Base-by-base conservation (phyloP, 2,113 vertebrate genomes). In the Odontophorus gujanensis region DNA sequence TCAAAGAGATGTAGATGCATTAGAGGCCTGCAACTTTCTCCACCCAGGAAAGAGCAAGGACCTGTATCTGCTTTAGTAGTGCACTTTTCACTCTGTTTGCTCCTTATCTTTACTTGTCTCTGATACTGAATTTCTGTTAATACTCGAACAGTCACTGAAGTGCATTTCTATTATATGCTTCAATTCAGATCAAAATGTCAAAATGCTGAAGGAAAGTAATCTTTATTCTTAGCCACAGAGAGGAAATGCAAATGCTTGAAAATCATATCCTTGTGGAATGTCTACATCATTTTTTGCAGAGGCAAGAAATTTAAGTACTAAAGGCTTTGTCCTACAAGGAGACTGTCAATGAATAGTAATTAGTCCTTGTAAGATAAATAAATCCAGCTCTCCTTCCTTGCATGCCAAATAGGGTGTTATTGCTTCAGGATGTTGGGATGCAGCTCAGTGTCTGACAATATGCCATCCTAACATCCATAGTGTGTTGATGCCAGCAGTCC, bases 301-400 rank as follows among this genome's bases (percentile, higher is more conserved):
- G 43, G 50, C 87, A 87, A 92, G 63, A 66, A 76, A 66, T 69
- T 6, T 43, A 82, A 85, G 71, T 75, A 47, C 42, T 19, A 34
- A 81, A 65, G 81, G 21, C 17, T 90, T 91, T 92, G 87, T 82
- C 87, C 42, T 91, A 85, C 84, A 91, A 89, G 92, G 45, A 82
- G 48, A 80, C 67, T 92, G 16, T 16, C 26, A 53, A 22, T 87
- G 93, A 87, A 96, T 95, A 89, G 65, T 73, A 89, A 96, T 91
- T 92, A 87, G 58, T 76, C 40, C 40, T 68, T 82, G n/a, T 73
- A 82, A 85, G 38, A 38, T 77, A 79, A 76, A 85, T 73, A 95
- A 82, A 82, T 25, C 6, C 40, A 55, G 0, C 21, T 36, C 12
- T 91, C 4, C 58, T 91, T 69, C 81, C 40, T 18, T 85, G 93